Percentiles rank a stretch among this genome's conserved stretches.
These are phyloP conservation scores for Drosophila suboccidentalis DNA, from an alignment of 2,888 invertebrate genomes.

Conservation along the genomic window DNA sequence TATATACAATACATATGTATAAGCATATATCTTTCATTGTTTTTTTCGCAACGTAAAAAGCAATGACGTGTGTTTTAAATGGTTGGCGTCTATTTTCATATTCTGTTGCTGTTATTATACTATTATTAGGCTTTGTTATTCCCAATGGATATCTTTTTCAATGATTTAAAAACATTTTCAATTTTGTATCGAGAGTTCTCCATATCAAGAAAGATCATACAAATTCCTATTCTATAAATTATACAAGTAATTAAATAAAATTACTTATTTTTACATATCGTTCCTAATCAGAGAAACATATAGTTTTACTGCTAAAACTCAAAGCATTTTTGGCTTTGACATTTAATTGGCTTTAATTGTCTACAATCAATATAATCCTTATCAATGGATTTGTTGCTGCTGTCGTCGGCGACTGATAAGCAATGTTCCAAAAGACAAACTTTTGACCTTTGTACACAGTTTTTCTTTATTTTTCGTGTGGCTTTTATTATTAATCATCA, in stretches of 20 bases:
- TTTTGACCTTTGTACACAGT: slow-evolving; percentile 56
- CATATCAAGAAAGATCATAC: not conserved
- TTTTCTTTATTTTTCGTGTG: slow-evolving; percentile 14
- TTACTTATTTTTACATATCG: too few species aligned
- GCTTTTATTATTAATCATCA: slow-evolving; percentile 51
- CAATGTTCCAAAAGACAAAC: slow-evolving; percentile 8
- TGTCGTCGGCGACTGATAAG: slow-evolving; percentile 57
- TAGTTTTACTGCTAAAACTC: not conserved
- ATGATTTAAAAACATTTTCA: not conserved
- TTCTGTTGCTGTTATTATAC: slow-evolving; percentile 11
- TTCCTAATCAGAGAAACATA: not conserved
- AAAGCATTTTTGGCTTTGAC: slow-evolving; percentile 17
- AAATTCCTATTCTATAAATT: not conserved
- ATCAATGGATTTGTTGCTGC: slow-evolving; percentile 41
- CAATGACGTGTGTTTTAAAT: slow-evolving; percentile 51
- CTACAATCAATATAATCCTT: slow-evolving; percentile 37
- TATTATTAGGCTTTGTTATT: slow-evolving; percentile 12
- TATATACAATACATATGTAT: slow-evolving; percentile 3
- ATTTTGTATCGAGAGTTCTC: not conserved
- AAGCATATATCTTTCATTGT: slow-evolving; percentile 18
- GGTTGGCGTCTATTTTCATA: slow-evolving; percentile 19
- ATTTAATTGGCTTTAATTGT: slow-evolving; percentile 37
- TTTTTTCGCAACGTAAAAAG: slow-evolving; percentile 38
- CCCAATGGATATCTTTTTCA: not conserved
- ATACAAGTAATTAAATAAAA: not conserved